A percentile compares a stretch with the other conserved stretches of the same genome.
Conservation (phyloP, 1,140 invertebrate species). For the Calycopis cecrops region DNA sequence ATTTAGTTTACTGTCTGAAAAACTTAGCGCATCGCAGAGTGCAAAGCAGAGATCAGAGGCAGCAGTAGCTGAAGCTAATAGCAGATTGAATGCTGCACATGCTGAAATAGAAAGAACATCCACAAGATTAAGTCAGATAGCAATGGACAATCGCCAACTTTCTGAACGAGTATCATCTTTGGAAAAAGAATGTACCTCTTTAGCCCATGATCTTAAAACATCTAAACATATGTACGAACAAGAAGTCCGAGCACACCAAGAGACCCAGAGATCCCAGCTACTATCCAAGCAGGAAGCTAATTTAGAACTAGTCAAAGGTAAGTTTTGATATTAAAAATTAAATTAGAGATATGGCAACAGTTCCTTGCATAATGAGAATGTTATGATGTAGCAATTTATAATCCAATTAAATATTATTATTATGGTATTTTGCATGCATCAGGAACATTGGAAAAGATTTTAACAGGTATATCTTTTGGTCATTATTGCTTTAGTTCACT, state of each 20-base stretch:
- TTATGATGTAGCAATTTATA: slow-evolving; percentile 23
- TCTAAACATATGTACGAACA: slow-evolving; percentile 91
- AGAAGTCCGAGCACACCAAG: slow-evolving; percentile 91
- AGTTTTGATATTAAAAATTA: slow-evolving; percentile 22
- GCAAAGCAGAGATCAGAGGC: slow-evolving; percentile 74
- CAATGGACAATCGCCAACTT: slow-evolving; percentile 85
- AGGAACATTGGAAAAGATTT: slow-evolving; percentile 71
- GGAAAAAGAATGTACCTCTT: slow-evolving; percentile 92
- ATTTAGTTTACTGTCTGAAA: slow-evolving; percentile 85
- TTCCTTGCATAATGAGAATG: slow-evolving; percentile 31
- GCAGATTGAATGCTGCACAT: slow-evolving; percentile 81
- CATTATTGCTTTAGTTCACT: slow-evolving; percentile 9
- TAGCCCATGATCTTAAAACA: slow-evolving; percentile 91
- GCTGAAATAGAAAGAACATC: slow-evolving; percentile 84
- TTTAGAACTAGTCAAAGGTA: slow-evolving; percentile 92
- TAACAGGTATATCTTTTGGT: slow-evolving; percentile 69
- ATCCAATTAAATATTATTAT: slow-evolving; percentile 18
- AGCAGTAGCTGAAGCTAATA: slow-evolving; percentile 87
- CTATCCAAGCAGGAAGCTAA: slow-evolving; percentile 94
- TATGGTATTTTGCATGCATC: slow-evolving; percentile 70
- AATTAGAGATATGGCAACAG: neutral
- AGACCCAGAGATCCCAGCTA: slow-evolving; percentile 88
- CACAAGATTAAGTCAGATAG: slow-evolving; percentile 82
- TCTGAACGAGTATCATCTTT: slow-evolving; percentile 87
- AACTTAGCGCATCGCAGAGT: slow-evolving; percentile 89